Evolutionary conservation across 2,888 invertebrate species (phyloP).

Genomic region (Dryadula phaetusa): DNA sequence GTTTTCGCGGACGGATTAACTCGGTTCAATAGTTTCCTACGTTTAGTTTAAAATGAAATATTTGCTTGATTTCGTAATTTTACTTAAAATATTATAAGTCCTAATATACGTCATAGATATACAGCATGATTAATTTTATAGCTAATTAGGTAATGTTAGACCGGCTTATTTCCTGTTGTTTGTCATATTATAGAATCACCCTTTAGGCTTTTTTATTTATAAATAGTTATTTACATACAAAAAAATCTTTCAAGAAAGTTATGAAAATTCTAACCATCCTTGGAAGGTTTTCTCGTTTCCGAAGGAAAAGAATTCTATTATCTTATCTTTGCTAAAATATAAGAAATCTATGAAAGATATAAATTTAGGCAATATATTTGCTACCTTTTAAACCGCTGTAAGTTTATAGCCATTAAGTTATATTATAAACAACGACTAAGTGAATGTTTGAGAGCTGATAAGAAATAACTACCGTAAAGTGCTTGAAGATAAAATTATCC

Average conservation of each 20-base stretch:
- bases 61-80: conserved; percentile 19
- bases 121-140: neutral
- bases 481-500: neutral
- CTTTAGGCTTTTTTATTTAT: no score
- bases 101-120: neutral
- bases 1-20: conserved; percentile 46
- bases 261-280: no score
- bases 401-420: neutral
- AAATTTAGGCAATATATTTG: neutral
- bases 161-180: neutral
- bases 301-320: no score
- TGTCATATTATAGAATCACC: neutral
- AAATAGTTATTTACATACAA: no score
- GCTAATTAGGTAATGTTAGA: neutral
- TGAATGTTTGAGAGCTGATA: neutral
- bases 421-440: neutral
- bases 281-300: no score
- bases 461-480: neutral
- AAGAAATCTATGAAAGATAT: neutral
- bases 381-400: neutral
- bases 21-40: conserved; percentile 42
- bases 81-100: conserved; percentile 3
- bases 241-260: no score
- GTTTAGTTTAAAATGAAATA: conserved; percentile 33
- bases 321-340: no score